These are phyloP conservation scores for Macrophya annulata DNA, from an alignment of 2,888 invertebrate genomes.

Conservation along the genomic window DNA sequence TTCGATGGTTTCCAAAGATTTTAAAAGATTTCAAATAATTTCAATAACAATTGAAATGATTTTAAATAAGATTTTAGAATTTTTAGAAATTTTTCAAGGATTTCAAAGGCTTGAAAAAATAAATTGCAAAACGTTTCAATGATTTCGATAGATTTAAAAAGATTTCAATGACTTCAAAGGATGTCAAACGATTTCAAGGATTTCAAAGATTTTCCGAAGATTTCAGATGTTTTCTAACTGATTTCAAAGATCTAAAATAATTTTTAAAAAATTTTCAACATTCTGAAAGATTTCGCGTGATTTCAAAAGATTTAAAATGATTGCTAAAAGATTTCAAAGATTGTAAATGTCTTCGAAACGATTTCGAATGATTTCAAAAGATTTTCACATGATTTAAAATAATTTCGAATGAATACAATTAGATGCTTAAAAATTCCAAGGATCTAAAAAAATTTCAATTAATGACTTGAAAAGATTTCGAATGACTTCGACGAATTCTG, in stretches of 20 bases:
- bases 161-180: too few species aligned
- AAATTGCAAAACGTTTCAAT: too few species aligned
- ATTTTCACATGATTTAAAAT: neutral
- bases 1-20: neutral
- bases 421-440: too few species aligned
- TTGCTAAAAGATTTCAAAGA: neutral
- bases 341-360: neutral
- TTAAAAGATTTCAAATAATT: neutral
- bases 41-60: neutral
- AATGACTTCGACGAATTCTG: too few species aligned
- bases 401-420: too few species aligned
- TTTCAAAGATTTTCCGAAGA: neutral
- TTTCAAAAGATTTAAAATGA: neutral
- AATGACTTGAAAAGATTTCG: neutral
- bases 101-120: too few species aligned
- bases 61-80: too few species aligned
- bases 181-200: neutral
- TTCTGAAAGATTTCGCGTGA: neutral
- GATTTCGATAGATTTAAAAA: too few species aligned
- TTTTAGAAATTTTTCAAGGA: too few species aligned
- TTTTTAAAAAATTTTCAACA: neutral
- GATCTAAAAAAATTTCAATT: too few species aligned
- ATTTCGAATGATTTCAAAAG: neutral
- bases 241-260: neutral
- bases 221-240: too few species aligned